A percentile compares a stretch with the other conserved stretches of the same genome.
Conservation (phyloP, 2,797 vertebrate species). For the Moxostoma hubbsi region DNA sequence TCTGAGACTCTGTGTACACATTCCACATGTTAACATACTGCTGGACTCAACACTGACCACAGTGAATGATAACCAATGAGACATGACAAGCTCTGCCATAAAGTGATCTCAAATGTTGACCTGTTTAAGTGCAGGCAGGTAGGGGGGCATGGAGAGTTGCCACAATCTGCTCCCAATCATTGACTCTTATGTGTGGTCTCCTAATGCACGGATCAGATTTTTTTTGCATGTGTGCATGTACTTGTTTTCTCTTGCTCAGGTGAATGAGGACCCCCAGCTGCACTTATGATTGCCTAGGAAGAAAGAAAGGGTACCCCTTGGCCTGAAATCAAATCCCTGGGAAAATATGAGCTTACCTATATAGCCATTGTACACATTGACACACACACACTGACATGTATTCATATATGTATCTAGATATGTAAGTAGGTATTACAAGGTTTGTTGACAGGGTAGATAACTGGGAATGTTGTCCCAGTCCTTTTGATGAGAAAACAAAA, state of each 20-base stretch:
- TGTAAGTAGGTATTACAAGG: neutral
- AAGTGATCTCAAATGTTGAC: slow-evolving; percentile 57
- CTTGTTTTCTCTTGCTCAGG: too few species aligned
- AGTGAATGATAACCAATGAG: slow-evolving; percentile 48
- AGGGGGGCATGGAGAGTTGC: slow-evolving; percentile 52
- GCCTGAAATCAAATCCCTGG: slow-evolving; percentile 80
- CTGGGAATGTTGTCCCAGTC: neutral
- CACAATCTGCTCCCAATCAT: slow-evolving; percentile 52
- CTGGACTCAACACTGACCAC: slow-evolving; percentile 35
- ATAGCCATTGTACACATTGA: neutral
- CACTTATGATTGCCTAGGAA: too few species aligned
- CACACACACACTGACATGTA: slow-evolving; percentile 30
- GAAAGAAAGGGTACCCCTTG: slow-evolving; percentile 51
- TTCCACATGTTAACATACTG: slow-evolving; percentile 22
- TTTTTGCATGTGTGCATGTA: slow-evolving; percentile 55
- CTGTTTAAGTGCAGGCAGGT: slow-evolving; percentile 50
- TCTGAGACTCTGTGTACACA: slow-evolving; percentile 20
- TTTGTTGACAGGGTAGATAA: neutral
- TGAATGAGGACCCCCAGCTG: slow-evolving; percentile 43
- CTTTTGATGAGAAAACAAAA: too few species aligned
- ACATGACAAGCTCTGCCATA: slow-evolving; percentile 46
- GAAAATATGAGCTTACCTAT: slow-evolving; percentile 73
- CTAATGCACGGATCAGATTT: slow-evolving; percentile 74
- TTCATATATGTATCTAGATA: neutral
- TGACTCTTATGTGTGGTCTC: slow-evolving; percentile 61